Evolutionary conservation across 2,113 vertebrate genomes (phyloP), one percentile per base, ranked within the genome.

Genomic region (Neopipo cinnamomea): DNA sequence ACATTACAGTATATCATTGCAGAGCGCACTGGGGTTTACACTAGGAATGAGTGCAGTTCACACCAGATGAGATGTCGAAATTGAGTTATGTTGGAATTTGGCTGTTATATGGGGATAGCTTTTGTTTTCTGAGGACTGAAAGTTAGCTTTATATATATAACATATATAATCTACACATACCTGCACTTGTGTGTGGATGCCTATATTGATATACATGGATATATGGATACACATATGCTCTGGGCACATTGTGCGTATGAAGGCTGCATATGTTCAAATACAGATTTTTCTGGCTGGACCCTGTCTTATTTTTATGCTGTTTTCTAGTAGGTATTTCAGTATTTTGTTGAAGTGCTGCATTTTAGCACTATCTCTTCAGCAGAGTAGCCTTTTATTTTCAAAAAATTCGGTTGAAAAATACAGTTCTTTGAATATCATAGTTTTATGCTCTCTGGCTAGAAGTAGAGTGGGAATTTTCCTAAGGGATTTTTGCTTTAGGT

Each of bases 1-100:
- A 99, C 99, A 99, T 98, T 98, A 98, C 99, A 99, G 98, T 99
- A 99, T 98, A 99, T 99, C 99, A 99, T 97, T 98, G 98, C 98
- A 98, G 97, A 97, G 98, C 96, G 97, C 96, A 83, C 96, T 97
- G 97, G 98, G 97, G 97, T 98, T 98, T 98, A 98, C 98, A 98
- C 98, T 98, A 96, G 97, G 96, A 98, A 98, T 98, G 98, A 98
- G 97, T 97, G 98, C 98, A 97, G 98, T 98, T 98, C 98, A 98
- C 98, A 98, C 98, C 97, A 99, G 99, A 99, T 99, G 99, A 99
- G 98, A 98, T 99, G 98, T 98, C 98, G 97, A 96, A 91, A 98
- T 97, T 99, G 99, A 99, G 98, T 99, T 99, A 99, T 99, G 98
- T 98, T 97, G 97, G 97, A 98, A 99, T 98, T 98, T 98, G 98